Evolutionary conservation across 2,888 invertebrate species (phyloP), one percentile per base, ranked within the genome.

Genomic region (Acrobasis consociella): DNA sequence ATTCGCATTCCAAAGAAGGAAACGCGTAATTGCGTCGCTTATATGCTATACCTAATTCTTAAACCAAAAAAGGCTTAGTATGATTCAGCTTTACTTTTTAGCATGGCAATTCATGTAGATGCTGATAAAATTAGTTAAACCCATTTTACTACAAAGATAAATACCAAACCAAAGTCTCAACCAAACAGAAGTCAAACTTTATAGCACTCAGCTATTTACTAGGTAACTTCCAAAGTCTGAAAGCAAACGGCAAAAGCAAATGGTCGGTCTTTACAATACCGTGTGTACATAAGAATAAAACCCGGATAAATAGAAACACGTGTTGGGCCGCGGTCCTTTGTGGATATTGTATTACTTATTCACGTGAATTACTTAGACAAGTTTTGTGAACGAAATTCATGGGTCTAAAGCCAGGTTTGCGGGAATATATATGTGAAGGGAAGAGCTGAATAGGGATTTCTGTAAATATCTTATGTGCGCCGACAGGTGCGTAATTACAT

Each of bases 321-420:
- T 51, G n/a, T n/a, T 22, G 42, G 13, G n/a, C 15, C 42, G 42
- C n/a, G 42, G 11, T 9, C 17, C n/a, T 3, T 60, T 51, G 51
- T 51, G 22, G 42, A 51, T 39, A 49, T 42, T 42, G 17, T 42
- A 16, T 60, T 42, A 52, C 52, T 51, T 42, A 60, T 60, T 60
- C 52, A 60, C 42, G 59, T 50, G 50, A 59, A 50, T 50, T 31
- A 31, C 31, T 31, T 50, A 50, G 38, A 16, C 13, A 11, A 31
- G 38, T 15, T 59, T 11, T 1, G 3, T 8, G 38, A 22, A 38
- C 0, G 37, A 22, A 58, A 42, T 22, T 1, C 46, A 16, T 55
- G 39, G 16, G 17, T 42, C 42, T 42, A 13, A 2, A 13, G 42
- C 11, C 2, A 10, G 42, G 3, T 11, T 3, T 42, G 42, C 11